These are phyloP conservation scores for Elegia similella DNA, from an alignment of 2,888 invertebrate species.

Conservation along the genomic window DNA sequence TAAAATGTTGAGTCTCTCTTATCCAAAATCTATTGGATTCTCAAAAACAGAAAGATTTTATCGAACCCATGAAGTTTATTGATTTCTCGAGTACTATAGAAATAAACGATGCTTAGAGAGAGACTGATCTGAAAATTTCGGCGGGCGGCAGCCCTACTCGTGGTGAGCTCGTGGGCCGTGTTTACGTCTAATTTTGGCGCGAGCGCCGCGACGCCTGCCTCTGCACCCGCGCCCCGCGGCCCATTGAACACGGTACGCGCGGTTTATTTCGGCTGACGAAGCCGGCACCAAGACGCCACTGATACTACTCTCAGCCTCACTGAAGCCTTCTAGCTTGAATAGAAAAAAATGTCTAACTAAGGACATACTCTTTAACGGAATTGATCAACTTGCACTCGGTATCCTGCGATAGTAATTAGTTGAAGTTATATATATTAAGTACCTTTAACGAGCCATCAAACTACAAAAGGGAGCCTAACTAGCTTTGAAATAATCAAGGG, in stretches of 20 bases:
- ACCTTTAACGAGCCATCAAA: too few relatives aligned
- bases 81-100: too few relatives aligned
- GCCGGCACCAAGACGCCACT: constrained; percentile 59
- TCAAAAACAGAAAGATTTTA: too few relatives aligned
- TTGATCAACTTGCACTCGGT: too few relatives aligned
- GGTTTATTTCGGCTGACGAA: constrained; percentile 70
- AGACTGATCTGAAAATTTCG: background rate
- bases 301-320: constrained; percentile 42
- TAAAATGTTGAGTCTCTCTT: too few relatives aligned
- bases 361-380: too few relatives aligned
- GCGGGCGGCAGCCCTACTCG: background rate
- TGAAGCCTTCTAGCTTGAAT: constrained; percentile 23
- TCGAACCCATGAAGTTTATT: too few relatives aligned
- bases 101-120: background rate
- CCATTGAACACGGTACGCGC: constrained; percentile 75
- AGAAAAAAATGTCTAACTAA: background rate
- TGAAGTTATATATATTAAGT: too few relatives aligned
- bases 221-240: constrained; percentile 54
- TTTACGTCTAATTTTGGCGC: constrained; percentile 81
- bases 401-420: too few relatives aligned
- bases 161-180: constrained; percentile 47
- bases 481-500: too few relatives aligned
- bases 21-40: too few relatives aligned
- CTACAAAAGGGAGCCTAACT: too few relatives aligned
- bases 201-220: constrained; percentile 74